Base-by-base conservation (phyloP, 2,888 invertebrate genomes). In the Lacanobia oleracea region DNA sequence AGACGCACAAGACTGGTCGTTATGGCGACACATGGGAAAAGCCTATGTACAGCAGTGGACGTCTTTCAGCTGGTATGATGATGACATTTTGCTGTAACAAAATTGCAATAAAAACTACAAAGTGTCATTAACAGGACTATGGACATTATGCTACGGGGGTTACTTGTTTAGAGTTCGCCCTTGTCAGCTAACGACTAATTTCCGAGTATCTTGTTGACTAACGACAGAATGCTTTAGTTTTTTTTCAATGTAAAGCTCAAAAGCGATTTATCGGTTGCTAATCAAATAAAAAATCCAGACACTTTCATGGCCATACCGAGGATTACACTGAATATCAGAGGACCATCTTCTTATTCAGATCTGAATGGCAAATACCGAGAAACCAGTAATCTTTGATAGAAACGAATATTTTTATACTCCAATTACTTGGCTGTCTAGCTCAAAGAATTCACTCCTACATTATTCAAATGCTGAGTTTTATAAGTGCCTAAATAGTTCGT, bases 291-390 rank as follows among this genome's bases (percentile, higher is more conserved):
- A 18, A 18, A 48, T 18, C 18, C n/a, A 21, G 60, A 27, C 14
- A 18, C n/a, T 79, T 79, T 86, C 51, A 61, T 88, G 84, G 89
- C 88, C 86, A 74, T 21, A 81, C 80, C 48, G 23, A 67, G 68
- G 66, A 79, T 75, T 81, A 82, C 78, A 78, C 72, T 71, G 85
- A 86, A 87, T 83, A 87, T 88, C 84, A 85, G 84, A 89, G 85
- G 81, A 81, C 64, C 79, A 82, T 85, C 82, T 81, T 85, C 83
- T 86, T 86, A 87, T 90, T 88, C 87, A 79, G 85, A 86, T 86
- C 84, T 83, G 84, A 86, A 89, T 87, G 82, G 86, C 84, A 85
- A 87, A 86, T 87, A 85, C 86, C 85, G 83, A 77, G 84, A 86
- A 73, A 84, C 83, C 81, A 81, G 74, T 78, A 84, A 87, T 73